phyloP scores from a whole-genome alignment of 2,888 invertebrate species.

The Agrochola lychnidis region DNA sequence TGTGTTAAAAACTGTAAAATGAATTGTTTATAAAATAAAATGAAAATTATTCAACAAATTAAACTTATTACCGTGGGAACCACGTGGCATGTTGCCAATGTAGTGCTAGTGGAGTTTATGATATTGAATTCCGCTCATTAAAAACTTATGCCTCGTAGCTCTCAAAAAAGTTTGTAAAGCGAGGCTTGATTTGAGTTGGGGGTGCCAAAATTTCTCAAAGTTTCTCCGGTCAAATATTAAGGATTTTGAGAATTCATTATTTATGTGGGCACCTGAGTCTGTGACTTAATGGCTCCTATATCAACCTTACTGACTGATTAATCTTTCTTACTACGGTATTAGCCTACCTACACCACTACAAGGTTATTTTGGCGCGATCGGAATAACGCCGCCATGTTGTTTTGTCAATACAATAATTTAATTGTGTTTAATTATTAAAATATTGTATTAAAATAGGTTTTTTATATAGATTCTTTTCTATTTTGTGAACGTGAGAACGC shows the following conservation, averaged over 20 bases:
- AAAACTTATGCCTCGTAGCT: neutral
- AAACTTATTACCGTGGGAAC: neutral
- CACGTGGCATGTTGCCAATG: constrained; percentile 25
- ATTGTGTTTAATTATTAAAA: too few relatives aligned
- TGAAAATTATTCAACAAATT: neutral
- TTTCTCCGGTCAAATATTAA: neutral
- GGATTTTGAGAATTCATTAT: neutral
- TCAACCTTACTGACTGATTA: too few relatives aligned
- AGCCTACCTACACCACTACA: neutral
- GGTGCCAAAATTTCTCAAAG: neutral
- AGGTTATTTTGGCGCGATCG: neutral
- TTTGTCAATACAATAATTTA: too few relatives aligned
- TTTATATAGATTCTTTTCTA: too few relatives aligned
- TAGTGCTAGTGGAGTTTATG: neutral
- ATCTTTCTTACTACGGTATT: neutral
- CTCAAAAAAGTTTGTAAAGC: constrained; percentile 21
- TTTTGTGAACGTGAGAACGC: too few relatives aligned
- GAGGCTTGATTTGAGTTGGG: constrained; percentile 5
- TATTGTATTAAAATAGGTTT: too few relatives aligned
- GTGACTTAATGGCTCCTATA: neutral
- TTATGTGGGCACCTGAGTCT: neutral
- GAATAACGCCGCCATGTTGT: neutral
- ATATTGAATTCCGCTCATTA: constrained; percentile 19
- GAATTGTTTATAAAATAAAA: too few relatives aligned
- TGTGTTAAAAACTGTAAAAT: too few relatives aligned